These are phyloP conservation scores for Valencia hispanica DNA, from an alignment of 2,797 vertebrate genomes.

Conservation along the genomic window DNA sequence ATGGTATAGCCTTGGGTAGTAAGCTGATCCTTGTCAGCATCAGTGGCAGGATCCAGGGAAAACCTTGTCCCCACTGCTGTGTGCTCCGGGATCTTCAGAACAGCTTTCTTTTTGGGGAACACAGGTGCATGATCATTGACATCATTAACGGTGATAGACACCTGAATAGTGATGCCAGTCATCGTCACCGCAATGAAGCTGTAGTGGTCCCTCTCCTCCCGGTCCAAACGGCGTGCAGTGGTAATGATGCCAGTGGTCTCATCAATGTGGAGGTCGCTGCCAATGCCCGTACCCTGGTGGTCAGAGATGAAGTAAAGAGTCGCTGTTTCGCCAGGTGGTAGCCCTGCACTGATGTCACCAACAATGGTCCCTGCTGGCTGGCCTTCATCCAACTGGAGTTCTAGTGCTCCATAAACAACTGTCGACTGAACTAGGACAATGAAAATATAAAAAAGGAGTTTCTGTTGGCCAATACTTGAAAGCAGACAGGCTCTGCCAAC, in stretches of 20 bases:
- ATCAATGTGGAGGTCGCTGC: constrained; percentile 91
- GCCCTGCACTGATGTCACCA: constrained; percentile 93
- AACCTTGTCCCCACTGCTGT: constrained; percentile 90
- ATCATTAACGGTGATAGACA: constrained; percentile 91
- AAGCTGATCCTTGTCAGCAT: constrained; percentile 89
- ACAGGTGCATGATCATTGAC: constrained; percentile 93
- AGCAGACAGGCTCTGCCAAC: constrained; percentile 49
- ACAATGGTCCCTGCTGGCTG: constrained; percentile 94
- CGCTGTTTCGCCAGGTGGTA: constrained; percentile 85
- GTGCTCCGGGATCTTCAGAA: constrained; percentile 92
- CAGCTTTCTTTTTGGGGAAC: constrained; percentile 84
- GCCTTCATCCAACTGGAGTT: constrained; percentile 95
- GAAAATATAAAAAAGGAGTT: constrained; percentile 62
- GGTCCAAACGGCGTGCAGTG: constrained; percentile 90
- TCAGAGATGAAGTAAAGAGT: constrained; percentile 97
- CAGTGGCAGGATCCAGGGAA: constrained; percentile 91
- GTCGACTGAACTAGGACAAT: constrained; percentile 69
- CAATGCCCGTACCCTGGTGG: constrained; percentile 89
- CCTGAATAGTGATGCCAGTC: constrained; percentile 89
- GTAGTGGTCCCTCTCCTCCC: constrained; percentile 91
- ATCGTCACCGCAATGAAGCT: constrained; percentile 96
- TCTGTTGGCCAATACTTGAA: constrained; percentile 52
- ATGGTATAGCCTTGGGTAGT: constrained; percentile 93
- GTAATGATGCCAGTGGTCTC: constrained; percentile 94
- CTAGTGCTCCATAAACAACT: constrained; percentile 80